A percentile compares a stretch with the other conserved stretches of the same genome.
Conservation (phyloP, 2,113 vertebrate genomes). For the Brachionichthys hirsutus region DNA sequence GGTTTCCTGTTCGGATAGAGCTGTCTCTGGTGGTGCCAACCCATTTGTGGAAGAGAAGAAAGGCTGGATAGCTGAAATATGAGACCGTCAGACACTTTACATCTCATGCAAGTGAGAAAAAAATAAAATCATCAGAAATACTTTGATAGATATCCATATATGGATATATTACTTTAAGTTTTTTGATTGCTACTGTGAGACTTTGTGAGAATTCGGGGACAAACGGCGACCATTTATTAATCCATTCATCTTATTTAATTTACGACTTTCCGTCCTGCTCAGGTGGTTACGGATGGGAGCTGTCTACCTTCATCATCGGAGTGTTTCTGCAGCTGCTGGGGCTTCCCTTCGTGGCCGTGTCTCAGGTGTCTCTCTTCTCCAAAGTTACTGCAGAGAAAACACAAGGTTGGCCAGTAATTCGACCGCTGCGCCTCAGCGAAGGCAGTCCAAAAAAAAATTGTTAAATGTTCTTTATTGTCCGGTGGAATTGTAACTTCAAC, state of each 20-base stretch:
- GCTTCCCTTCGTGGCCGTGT: conserved; percentile 83
- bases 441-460: not conserved
- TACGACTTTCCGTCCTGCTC: conserved; percentile 7
- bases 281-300: conserved; percentile 75
- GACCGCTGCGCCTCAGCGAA: conserved; percentile 1
- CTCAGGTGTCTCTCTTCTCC: conserved; percentile 86
- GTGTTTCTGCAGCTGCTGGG: conserved; percentile 86
- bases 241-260: not conserved
- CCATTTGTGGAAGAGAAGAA: conserved; percentile 45
- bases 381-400: conserved; percentile 85
- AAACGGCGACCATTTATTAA: conserved; percentile 15
- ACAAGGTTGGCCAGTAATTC: conserved; percentile 73
- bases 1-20: conserved; percentile 49
- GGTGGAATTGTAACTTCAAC: not conserved
- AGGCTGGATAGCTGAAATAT: conserved; percentile 16
- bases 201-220: not conserved
- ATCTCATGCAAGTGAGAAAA: not conserved
- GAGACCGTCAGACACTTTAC: conserved; percentile 19
- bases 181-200: too few species aligned
- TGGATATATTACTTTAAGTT: too few species aligned
- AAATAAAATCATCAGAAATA: too few species aligned
- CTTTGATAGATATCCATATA: too few species aligned
- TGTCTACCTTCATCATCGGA: conserved; percentile 78
- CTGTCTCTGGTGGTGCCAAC: conserved; percentile 52
- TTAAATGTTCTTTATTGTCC: too few species aligned